Evolutionary conservation across 2,888 invertebrate species (phyloP), one percentile per base, ranked within the genome.

Genomic region (Cepaea hortensis): DNA sequence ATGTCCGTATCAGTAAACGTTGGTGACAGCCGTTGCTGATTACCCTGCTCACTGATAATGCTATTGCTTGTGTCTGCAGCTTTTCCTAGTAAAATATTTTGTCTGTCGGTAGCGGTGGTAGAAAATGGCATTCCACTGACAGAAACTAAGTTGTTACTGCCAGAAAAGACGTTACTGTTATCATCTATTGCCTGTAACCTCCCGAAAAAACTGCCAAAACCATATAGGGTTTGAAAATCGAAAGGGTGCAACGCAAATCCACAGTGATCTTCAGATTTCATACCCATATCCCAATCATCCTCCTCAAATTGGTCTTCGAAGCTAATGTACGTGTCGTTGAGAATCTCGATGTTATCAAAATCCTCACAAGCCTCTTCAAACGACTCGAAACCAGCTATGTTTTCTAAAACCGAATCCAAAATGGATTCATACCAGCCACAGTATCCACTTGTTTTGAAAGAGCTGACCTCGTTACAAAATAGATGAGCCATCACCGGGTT

Each of bases 241-340:
- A 73, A 55, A 5, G 62, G 73, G 50, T 73, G 83, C 35, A 83
- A 50, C 20, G 62, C 76, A 61, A 50, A 83, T 11, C 35, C 83
- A 23, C n/a, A 48, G 9, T 61, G n/a, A n/a, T 84, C 76, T 20
- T 75, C 77, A 11, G 85, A 48, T 70, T 62, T 18, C 70, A 85
- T 50, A 15, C 85, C 85, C n/a, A 85, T 55, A 35, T 85, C 85
- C 85, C 85, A 85, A 35, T 85, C 85, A 50, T 85, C 85, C 46
- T 85, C 85, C 20, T 81, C 80, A 62, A 85, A 80, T 23, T 85
- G 72, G 46, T 85, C 81, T 46, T 85, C 85, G 46, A 81, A 85
- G 65, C 85, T 81, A 3, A 85, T 62, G 23, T 85, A 85, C 1
- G 85, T 48, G 20, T 85, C 85, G 23, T 61, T 61, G 9, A 73